Percentiles rank a stretch among this genome's conserved stretches.
These are phyloP conservation scores for Peromyscus californicus DNA, from an alignment of 2,113 vertebrate species.

Conservation along the genomic window DNA sequence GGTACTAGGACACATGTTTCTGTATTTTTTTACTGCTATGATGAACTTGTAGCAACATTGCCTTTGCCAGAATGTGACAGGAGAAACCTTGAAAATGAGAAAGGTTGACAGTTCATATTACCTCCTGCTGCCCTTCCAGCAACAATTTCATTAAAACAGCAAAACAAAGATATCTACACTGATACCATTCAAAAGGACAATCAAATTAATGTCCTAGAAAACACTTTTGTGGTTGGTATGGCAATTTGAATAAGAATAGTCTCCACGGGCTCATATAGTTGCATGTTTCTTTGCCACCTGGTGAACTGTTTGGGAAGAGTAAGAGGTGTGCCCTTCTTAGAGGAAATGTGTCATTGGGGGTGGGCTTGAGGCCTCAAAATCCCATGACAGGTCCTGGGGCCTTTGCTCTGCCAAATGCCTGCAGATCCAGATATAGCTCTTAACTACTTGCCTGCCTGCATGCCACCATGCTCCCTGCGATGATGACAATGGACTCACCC, in stretches of 20 bases:
- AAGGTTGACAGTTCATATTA: neutral
- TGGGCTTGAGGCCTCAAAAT: neutral
- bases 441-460: neutral
- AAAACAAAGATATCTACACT: neutral
- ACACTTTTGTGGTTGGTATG: neutral
- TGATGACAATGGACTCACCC: neutral
- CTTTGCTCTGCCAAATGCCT: neutral
- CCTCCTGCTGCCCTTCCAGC: neutral
- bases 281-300: neutral
- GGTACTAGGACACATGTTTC: neutral
- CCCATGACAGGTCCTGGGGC: no score
- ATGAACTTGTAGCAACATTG: neutral
- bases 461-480: neutral
- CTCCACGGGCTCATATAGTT: neutral
- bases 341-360: neutral
- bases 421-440: neutral
- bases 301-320: neutral
- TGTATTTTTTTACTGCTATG: neutral
- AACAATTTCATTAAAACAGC: constrained; percentile 20
- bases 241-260: neutral
- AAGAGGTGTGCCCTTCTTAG: neutral
- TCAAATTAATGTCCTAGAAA: constrained; percentile 49
- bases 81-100: neutral
- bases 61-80: neutral
- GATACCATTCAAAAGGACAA: neutral